phyloP scores from a whole-genome alignment of 2,797 vertebrate genomes.

The Chaunax sp. region DNA sequence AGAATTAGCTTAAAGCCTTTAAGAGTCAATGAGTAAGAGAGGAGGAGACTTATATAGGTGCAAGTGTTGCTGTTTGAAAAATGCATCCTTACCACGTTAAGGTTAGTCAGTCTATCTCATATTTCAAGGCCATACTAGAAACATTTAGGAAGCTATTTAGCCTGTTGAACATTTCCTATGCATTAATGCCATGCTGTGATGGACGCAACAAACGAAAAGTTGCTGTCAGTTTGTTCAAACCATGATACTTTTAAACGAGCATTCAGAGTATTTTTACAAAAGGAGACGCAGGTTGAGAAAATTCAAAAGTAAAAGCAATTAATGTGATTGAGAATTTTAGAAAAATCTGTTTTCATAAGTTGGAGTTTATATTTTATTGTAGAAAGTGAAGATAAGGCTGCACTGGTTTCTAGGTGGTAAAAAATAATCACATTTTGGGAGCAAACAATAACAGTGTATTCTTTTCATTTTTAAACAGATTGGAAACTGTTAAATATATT shows the following conservation, averaged over 20 bases:
- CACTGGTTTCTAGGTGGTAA: background rate
- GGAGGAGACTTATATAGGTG: background rate
- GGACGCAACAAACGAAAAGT: background rate
- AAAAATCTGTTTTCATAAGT: background rate
- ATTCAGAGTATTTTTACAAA: background rate
- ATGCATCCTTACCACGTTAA: background rate
- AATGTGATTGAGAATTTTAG: background rate
- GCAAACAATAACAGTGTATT: background rate
- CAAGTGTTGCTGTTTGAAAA: conserved; percentile 29
- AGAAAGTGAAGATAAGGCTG: background rate
- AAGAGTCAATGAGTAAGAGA: background rate
- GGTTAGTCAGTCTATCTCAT: conserved; percentile 8
- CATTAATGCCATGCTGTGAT: background rate
- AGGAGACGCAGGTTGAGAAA: background rate
- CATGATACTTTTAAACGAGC: background rate
- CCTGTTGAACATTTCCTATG: rapidly evolving
- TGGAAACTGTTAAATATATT: background rate
- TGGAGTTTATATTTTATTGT: background rate
- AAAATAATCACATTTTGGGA: background rate
- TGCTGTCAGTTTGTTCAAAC: background rate
- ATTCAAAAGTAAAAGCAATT: background rate
- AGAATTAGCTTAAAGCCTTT: rapidly evolving
- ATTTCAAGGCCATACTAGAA: conserved; percentile 17
- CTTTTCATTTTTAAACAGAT: background rate
- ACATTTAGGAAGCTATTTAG: background rate